These are phyloP conservation scores for Leptothorax acervorum DNA, from an alignment of 2,888 invertebrate genomes.

Conservation along the genomic window DNA sequence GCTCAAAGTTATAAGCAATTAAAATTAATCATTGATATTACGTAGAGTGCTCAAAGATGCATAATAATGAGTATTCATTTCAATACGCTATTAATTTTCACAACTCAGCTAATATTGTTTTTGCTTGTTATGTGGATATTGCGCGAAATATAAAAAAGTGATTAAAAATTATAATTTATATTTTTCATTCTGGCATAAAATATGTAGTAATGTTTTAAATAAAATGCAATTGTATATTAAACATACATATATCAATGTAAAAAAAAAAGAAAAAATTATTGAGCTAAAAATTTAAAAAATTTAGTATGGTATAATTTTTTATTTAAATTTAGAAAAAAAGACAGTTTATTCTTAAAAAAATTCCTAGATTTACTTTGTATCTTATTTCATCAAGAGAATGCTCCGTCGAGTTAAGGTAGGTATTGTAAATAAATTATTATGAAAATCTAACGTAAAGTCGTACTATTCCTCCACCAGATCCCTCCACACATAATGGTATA, in stretches of 20 bases:
- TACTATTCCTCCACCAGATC: not conserved
- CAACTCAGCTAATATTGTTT: not conserved
- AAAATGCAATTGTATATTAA: not conserved
- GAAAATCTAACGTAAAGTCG: not conserved
- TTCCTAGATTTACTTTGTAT: not conserved
- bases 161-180: not conserved
- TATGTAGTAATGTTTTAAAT: not conserved
- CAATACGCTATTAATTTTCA: too few relatives aligned
- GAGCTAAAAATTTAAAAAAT: not conserved
- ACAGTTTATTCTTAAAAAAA: too few relatives aligned
- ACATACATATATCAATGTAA: not conserved
- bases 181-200: not conserved
- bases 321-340: not conserved
- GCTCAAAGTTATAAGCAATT: too few relatives aligned
- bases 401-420: not conserved
- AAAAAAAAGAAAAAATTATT: not conserved
- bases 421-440: not conserved
- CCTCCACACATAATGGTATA: not conserved
- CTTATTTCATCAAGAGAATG: not conserved
- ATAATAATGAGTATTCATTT: too few relatives aligned
- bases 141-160: not conserved
- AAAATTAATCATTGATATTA: too few relatives aligned
- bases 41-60: too few relatives aligned
- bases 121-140: not conserved
- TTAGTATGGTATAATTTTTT: not conserved